These are phyloP conservation scores for Andrena dorsata DNA, from an alignment of 2,888 invertebrate genomes.

Conservation along the genomic window DNA sequence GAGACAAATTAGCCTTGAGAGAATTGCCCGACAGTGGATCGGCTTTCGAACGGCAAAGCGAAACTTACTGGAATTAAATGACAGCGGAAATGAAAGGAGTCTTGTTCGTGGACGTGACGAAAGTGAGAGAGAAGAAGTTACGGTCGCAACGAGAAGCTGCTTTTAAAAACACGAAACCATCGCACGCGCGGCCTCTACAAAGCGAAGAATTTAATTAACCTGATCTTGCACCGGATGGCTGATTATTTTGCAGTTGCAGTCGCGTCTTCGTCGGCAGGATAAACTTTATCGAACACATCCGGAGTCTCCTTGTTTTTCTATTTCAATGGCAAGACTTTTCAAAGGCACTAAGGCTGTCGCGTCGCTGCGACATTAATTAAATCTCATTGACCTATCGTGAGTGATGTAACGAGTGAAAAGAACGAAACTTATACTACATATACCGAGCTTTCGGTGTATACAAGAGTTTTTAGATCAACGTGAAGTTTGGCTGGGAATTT, in stretches of 20 bases:
- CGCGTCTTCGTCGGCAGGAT: conserved; percentile 11
- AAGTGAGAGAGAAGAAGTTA: background rate
- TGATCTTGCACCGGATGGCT: conserved; percentile 11
- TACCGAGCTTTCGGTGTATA: no score
- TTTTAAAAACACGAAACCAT: background rate
- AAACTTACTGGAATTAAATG: background rate
- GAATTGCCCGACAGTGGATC: background rate
- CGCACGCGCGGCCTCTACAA: background rate
- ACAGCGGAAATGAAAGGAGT: background rate
- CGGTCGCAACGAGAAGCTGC: background rate
- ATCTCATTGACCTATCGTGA: background rate
- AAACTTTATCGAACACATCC: background rate
- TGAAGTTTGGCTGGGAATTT: background rate
- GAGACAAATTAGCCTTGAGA: background rate
- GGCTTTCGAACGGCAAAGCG: background rate
- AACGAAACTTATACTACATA: no score
- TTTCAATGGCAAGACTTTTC: conserved; percentile 15
- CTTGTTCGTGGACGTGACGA: background rate
- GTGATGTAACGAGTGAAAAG: conserved; percentile 11
- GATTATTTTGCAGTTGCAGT: conserved; percentile 21
- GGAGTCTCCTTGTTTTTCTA: background rate
- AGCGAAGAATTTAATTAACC: conserved; percentile 45
- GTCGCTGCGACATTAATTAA: conserved; percentile 43
- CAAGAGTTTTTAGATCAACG: no score
- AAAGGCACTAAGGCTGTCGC: background rate